Conservation (phyloP, 2,797 vertebrate genomes). For the Champsocephalus gunnari region DNA sequence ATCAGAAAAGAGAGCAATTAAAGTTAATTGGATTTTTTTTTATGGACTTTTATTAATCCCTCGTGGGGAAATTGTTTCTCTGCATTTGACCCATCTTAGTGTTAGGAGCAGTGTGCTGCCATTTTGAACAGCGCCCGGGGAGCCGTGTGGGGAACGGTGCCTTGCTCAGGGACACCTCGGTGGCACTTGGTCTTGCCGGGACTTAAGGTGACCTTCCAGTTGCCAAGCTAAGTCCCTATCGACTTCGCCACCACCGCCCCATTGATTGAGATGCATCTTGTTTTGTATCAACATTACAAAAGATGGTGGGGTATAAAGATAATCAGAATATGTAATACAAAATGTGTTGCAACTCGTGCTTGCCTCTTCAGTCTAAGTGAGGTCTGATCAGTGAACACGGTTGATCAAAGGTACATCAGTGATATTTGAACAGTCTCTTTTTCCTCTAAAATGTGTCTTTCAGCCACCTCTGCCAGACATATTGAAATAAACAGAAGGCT, state of each 20-base stretch:
- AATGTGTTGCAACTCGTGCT: background rate
- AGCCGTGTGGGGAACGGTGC: no score
- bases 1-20: background rate
- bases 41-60: no score
- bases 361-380: background rate
- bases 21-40: background rate
- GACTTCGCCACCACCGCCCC: no score
- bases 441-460: slow-evolving; percentile 21
- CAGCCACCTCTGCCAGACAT: background rate
- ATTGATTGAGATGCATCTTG: background rate
- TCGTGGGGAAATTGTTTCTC: no score
- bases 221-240: no score
- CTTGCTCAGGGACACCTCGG: no score
- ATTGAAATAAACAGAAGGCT: slow-evolving; percentile 10
- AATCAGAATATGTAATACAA: background rate
- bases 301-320: background rate
- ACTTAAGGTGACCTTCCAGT: no score
- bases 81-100: no score
- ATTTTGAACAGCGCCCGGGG: no score
- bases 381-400: background rate
- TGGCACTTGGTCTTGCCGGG: no score
- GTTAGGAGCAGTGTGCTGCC: no score
- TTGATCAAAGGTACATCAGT: background rate
- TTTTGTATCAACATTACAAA: background rate
- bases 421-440: background rate